phyloP scores from a whole-genome alignment of 2,888 invertebrate genomes.

The Timandra comae region DNA sequence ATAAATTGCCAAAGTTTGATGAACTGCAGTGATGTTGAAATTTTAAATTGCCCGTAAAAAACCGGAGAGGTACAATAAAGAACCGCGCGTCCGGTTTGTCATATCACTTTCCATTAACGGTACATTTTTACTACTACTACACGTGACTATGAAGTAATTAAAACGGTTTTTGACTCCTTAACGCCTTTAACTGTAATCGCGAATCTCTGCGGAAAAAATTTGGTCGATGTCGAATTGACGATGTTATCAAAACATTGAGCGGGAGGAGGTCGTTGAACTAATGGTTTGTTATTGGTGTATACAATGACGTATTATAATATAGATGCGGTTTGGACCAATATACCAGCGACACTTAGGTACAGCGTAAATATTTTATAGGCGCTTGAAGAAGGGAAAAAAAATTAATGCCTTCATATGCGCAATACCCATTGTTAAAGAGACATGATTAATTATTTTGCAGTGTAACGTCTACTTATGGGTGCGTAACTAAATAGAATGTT shows the following conservation, averaged over 20 bases:
- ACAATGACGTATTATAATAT: too few species aligned
- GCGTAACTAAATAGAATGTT: too few species aligned
- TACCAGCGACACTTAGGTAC: too few species aligned
- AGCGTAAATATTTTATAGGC: too few species aligned
- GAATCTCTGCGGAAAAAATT: constrained; percentile 47
- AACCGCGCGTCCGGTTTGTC: constrained; percentile 38
- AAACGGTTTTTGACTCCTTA: constrained; percentile 61
- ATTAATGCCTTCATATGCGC: too few species aligned
- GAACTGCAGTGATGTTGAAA: constrained; percentile 24
- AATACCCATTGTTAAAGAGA: too few species aligned
- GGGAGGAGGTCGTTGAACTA: constrained; percentile 42
- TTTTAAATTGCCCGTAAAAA: constrained; percentile 20
- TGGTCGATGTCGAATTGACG: constrained; percentile 54
- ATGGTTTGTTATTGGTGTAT: constrained; percentile 34
- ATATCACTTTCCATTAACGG: constrained; percentile 70
- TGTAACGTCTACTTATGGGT: too few species aligned
- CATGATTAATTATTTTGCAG: too few species aligned
- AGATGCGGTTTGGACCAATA: too few species aligned
- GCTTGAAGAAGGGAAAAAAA: too few species aligned
- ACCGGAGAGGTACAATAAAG: constrained; percentile 26
- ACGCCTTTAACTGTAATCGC: constrained; percentile 61
- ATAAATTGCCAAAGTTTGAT: constrained; percentile 20
- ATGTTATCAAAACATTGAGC: constrained; percentile 61
- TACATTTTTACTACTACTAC: constrained; percentile 55
- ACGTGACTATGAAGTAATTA: constrained; percentile 68